phyloP scores from a whole-genome alignment of 92 coral and sea anemone genomes.

The Palythoa grandiflora region DNA sequence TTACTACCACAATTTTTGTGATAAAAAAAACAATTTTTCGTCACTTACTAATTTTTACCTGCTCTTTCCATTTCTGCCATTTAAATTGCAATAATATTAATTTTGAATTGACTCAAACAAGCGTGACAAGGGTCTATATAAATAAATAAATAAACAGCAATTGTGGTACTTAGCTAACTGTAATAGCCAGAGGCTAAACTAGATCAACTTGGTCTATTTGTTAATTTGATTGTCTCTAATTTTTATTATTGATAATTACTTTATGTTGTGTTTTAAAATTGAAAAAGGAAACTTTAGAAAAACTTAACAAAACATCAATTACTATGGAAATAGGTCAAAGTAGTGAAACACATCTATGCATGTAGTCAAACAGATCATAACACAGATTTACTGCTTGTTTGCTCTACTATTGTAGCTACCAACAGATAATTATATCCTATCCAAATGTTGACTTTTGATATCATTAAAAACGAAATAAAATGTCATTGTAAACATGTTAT shows the following conservation, averaged over 20 bases:
- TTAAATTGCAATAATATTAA: too few species aligned
- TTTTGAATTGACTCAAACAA: too few species aligned
- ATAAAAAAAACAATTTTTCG: too few species aligned
- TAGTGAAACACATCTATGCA: conserved; percentile 40
- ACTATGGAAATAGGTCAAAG: conserved; percentile 46
- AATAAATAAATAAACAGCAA: too few species aligned
- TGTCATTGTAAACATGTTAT: conserved; percentile 5
- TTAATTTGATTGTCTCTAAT: conserved; percentile 9
- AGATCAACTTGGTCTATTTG: conserved; percentile 7
- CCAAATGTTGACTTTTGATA: conserved; percentile 6
- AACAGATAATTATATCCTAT: conserved; percentile 5
- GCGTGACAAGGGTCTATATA: too few species aligned
- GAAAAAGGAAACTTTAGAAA: conserved; percentile 42
- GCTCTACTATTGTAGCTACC: conserved; percentile 22
- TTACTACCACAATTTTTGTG: too few species aligned
- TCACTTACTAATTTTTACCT: too few species aligned
- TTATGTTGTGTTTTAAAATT: conserved; percentile 43
- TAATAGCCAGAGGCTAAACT: too few species aligned
- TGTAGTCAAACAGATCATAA: conserved; percentile 40
- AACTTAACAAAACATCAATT: conserved; percentile 35
- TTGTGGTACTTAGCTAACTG: too few species aligned
- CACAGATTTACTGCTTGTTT: conserved; percentile 43
- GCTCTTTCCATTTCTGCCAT: too few species aligned
- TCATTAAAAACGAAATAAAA: background rate
- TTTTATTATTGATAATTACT: conserved; percentile 31